Conservation (phyloP, 2,797 vertebrate genomes). For the Hippopotamyrus pictus region DNA sequence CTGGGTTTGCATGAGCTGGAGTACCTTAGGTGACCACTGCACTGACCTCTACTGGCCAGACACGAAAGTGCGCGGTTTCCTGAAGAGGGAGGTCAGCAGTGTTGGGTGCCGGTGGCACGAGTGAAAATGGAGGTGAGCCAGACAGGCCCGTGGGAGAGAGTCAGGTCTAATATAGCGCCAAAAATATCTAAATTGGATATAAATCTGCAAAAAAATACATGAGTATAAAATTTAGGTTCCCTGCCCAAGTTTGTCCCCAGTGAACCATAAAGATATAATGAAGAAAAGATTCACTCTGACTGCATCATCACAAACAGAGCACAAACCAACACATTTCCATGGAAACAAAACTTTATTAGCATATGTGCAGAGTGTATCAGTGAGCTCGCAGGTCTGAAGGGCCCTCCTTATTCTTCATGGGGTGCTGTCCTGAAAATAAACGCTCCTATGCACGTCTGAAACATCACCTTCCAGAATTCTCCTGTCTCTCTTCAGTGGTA, state of each 20-base stretch:
- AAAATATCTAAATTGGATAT: background rate
- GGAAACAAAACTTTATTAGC: constrained; percentile 34
- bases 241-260: constrained; percentile 36
- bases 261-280: constrained; percentile 31
- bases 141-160: background rate
- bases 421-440: background rate
- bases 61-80: background rate
- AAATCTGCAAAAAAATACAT: constrained; percentile 30
- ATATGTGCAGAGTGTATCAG: constrained; percentile 19
- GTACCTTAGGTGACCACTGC: too few species aligned
- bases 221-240: constrained; percentile 18
- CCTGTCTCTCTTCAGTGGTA: background rate
- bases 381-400: background rate
- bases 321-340: constrained; percentile 23
- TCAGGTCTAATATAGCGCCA: background rate
- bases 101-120: background rate
- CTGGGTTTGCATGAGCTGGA: background rate
- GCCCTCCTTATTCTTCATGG: background rate
- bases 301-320: constrained; percentile 12
- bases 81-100: background rate
- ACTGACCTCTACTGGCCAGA: background rate
- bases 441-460: background rate
- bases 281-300: constrained; percentile 12
- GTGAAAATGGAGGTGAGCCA: background rate
- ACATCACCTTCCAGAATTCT: background rate